Percentiles rank a stretch among this genome's conserved stretches.
phyloP scores from a whole-genome alignment of 2,797 vertebrate genomes.

The Ceryle rudis region DNA sequence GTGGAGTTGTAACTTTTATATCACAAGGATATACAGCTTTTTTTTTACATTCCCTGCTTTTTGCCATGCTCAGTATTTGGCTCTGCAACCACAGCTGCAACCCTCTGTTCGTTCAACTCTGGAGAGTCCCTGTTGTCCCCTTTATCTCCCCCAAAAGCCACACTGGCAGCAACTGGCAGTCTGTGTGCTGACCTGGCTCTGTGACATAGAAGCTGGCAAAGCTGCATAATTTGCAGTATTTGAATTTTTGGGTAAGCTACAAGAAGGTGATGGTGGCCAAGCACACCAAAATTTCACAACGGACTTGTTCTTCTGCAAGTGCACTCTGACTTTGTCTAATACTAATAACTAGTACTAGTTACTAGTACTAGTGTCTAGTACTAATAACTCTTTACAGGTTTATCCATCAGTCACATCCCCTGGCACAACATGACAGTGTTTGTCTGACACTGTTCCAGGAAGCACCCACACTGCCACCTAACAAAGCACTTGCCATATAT shows the following conservation, averaged over 20 bases:
- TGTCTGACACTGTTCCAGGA: not conserved
- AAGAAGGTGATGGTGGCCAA: not conserved
- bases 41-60: not conserved
- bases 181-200: not conserved
- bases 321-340: not conserved
- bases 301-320: not conserved
- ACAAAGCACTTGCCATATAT: not conserved
- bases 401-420: not conserved
- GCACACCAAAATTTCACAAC: not conserved
- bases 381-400: not conserved
- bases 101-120: not conserved
- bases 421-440: no score
- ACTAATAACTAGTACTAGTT: no score
- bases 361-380: no score
- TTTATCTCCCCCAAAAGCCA: not conserved
- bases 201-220: not conserved
- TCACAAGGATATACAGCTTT: not conserved
- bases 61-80: not conserved
- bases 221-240: not conserved
- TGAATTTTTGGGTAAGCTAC: not conserved
- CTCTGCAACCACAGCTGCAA: rapidly evolving
- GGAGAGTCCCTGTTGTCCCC: not conserved
- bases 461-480: not conserved
- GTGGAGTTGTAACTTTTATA: not conserved
- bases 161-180: not conserved